Percentiles rank a stretch among this genome's conserved stretches.
Conservation (phyloP, 2,888 invertebrate genomes). For the Listrodromus nycthemerus region DNA sequence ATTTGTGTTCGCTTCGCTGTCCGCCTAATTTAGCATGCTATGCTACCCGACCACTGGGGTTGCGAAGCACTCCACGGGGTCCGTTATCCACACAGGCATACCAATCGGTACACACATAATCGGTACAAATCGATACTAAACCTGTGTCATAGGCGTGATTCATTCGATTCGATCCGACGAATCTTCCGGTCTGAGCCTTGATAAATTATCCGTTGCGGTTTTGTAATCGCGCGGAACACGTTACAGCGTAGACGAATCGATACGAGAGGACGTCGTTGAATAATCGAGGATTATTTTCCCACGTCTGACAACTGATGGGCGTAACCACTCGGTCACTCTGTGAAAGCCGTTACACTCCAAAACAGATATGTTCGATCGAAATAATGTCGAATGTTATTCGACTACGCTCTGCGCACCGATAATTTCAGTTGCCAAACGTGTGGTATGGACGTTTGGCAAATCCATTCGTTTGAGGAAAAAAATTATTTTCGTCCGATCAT, state of each 20-base stretch:
- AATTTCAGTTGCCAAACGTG: slow-evolving; percentile 18
- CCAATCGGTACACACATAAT: slow-evolving; percentile 60
- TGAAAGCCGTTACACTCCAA: neutral
- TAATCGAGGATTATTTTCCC: neutral
- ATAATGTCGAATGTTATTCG: slow-evolving; percentile 9
- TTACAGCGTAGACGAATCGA: neutral
- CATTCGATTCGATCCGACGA: slow-evolving; percentile 21
- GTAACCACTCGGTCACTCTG: neutral
- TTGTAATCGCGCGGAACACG: neutral
- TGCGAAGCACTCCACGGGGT: slow-evolving; percentile 22
- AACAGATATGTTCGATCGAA: neutral
- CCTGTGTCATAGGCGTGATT: slow-evolving; percentile 20
- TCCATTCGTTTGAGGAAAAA: slow-evolving; percentile 20
- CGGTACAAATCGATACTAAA: slow-evolving; percentile 50
- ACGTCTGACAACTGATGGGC: neutral
- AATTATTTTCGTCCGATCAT: too few species aligned
- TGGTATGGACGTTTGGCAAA: slow-evolving; percentile 45
- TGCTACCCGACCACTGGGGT: slow-evolving; percentile 38
- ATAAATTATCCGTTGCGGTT: slow-evolving; percentile 10
- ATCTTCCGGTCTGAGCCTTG: slow-evolving; percentile 18
- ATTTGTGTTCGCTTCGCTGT: slow-evolving; percentile 50
- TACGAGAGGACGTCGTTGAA: neutral
- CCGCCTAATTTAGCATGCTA: slow-evolving; percentile 59
- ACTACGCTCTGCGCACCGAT: neutral
- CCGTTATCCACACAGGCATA: slow-evolving; percentile 24